Evolutionary conservation across 2,888 invertebrate genomes (phyloP).

Genomic region (Onchidella celtica): DNA sequence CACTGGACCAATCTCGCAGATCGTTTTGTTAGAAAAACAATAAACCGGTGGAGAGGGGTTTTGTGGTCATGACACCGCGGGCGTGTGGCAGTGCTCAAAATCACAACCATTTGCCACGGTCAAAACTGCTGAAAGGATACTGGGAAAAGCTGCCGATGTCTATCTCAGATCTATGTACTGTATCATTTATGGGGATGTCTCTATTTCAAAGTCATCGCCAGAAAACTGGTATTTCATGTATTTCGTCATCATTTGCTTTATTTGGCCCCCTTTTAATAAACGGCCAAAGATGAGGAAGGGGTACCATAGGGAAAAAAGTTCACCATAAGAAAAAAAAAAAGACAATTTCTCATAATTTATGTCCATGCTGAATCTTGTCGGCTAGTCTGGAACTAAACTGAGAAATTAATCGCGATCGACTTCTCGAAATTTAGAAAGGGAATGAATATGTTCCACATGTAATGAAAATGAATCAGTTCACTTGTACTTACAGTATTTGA

Average conservation of each 20-base stretch:
- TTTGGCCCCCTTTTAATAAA: no score
- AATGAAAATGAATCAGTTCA: no score
- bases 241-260: neutral
- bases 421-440: no score
- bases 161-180: no score
- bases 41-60: neutral
- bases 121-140: neutral
- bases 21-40: neutral
- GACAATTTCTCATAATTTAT: no score
- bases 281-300: no score
- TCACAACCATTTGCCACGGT: neutral
- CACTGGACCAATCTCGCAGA: neutral
- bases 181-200: neutral
- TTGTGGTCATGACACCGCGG: neutral
- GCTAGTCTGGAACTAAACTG: no score
- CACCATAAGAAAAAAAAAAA: neutral
- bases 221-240: neutral
- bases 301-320: neutral
- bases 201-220: neutral
- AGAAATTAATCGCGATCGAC: no score
- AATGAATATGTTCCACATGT: no score
- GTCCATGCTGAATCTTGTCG: no score
- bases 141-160: no score
- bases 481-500: no score
- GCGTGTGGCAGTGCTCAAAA: neutral